phyloP scores from a whole-genome alignment of 2,888 invertebrate genomes.

The Eutolmus rufibarbis region DNA sequence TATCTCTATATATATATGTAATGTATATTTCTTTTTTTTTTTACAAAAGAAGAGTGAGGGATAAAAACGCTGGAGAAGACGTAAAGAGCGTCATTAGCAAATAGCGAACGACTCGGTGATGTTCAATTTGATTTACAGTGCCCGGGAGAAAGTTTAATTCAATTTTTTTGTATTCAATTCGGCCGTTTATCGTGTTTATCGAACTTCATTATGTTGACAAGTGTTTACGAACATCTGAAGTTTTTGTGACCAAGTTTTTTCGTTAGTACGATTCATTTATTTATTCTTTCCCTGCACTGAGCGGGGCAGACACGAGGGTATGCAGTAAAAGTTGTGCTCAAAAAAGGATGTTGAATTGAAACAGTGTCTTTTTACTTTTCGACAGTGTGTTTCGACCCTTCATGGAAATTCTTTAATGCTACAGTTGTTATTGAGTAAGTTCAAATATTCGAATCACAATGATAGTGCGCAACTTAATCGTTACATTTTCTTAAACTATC shows the following conservation, averaged over 20 bases:
- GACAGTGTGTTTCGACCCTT: neutral
- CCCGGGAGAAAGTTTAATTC: neutral
- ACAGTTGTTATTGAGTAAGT: neutral
- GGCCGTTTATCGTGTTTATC: neutral
- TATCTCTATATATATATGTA: no score
- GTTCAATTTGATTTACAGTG: neutral
- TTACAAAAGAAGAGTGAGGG: neutral
- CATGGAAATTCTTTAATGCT: neutral
- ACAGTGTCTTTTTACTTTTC: neutral
- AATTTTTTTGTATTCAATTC: neutral
- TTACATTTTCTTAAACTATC: neutral
- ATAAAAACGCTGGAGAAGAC: neutral
- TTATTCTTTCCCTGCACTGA: neutral
- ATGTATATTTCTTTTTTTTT: neutral
- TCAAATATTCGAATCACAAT: neutral
- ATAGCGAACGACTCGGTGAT: neutral
- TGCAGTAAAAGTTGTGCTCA: neutral
- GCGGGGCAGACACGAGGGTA: neutral
- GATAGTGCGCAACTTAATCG: neutral
- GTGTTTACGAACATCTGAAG: neutral
- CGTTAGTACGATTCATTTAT: neutral
- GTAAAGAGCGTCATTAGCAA: neutral
- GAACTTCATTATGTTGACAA: neutral
- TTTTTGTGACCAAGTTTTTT: neutral
- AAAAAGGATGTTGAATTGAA: neutral